Conservation (phyloP, 2,888 invertebrate species). For the Proisotoma minuta region DNA sequence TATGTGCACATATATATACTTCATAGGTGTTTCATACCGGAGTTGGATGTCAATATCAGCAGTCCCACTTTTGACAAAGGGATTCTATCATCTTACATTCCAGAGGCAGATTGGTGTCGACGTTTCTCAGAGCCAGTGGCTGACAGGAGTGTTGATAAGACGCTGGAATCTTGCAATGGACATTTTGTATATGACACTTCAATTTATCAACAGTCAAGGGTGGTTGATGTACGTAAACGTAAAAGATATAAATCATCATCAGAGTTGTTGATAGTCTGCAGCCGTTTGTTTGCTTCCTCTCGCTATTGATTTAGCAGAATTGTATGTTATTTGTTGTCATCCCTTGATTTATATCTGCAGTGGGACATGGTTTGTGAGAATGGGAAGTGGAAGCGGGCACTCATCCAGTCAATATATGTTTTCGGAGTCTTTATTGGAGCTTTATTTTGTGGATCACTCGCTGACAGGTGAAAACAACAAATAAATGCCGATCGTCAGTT, state of each 20-base stretch:
- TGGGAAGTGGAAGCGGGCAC: constrained; percentile 75
- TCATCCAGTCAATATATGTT: constrained; percentile 59
- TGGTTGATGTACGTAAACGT: constrained; percentile 25
- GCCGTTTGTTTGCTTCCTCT: no score
- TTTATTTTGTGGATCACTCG: constrained; percentile 69
- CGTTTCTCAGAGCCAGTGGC: constrained; percentile 38
- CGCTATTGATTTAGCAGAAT: no score
- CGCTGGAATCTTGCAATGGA: constrained; percentile 23
- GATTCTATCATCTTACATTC: constrained; percentile 54
- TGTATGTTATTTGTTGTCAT: no score
- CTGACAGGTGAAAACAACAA: constrained; percentile 59
- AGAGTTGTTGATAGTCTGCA: constrained; percentile 9
- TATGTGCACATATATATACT: neutral
- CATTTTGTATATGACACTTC: constrained; percentile 35
- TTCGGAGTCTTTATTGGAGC: constrained; percentile 76
- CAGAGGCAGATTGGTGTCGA: constrained; percentile 63
- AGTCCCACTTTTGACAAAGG: constrained; percentile 20
- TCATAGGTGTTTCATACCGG: constrained; percentile 35
- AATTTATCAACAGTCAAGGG: constrained; percentile 27
- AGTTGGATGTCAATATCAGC: constrained; percentile 25
- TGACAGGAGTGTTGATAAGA: neutral
- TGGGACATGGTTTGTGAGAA: constrained; percentile 75
- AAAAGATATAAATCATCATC: constrained; percentile 11
- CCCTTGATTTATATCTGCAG: constrained; percentile 52
- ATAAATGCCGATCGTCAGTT: neutral